Evolutionary conservation across 2,113 vertebrate genomes (phyloP).

Genomic region (Addax nasomaculatus): DNA sequence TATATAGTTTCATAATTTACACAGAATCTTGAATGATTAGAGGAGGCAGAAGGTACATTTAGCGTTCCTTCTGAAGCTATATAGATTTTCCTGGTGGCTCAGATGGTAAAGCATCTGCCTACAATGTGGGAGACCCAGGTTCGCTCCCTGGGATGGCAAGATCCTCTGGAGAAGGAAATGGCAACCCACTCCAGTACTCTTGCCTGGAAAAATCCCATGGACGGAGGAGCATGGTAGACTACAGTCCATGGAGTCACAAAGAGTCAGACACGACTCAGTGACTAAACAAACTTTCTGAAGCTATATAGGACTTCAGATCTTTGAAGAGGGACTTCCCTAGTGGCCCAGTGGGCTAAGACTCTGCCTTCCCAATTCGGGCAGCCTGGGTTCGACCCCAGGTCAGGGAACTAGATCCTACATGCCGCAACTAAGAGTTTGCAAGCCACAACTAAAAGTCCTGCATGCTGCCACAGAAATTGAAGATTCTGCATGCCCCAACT

Average conservation of each 20-base stretch:
- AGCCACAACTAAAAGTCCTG: neutral
- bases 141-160: too few relatives aligned
- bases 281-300: neutral
- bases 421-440: neutral
- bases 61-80: neutral
- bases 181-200: too few relatives aligned
- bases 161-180: too few relatives aligned
- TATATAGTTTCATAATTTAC: neutral
- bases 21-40: neutral
- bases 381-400: neutral
- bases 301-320: neutral
- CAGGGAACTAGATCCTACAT: neutral
- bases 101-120: accelerated
- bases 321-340: neutral
- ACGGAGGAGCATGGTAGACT: too few relatives aligned
- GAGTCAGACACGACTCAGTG: too few relatives aligned
- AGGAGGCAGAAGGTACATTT: neutral
- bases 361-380: neutral
- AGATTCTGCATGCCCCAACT: neutral
- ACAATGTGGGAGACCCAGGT: neutral
- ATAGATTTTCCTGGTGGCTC: neutral
- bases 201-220: too few relatives aligned
- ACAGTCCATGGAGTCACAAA: too few relatives aligned
- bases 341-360: neutral
- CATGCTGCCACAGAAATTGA: neutral